Evolutionary conservation across 2,797 vertebrate genomes (phyloP), one percentile per base, ranked within the genome.

Genomic region (Pangasius sanitwongsei): DNA sequence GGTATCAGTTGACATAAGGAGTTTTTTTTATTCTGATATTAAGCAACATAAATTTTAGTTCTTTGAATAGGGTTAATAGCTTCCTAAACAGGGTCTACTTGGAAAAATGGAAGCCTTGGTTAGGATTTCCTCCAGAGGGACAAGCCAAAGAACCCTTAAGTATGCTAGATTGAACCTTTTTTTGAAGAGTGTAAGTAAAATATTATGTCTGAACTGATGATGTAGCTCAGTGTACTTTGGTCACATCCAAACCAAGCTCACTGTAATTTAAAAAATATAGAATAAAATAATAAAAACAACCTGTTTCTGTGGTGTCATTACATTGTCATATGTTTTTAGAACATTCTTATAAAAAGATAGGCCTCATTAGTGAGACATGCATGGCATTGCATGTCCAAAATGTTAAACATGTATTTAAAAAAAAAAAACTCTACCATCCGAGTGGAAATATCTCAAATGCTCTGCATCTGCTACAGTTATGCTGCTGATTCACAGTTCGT

Each of bases 401-500:
- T 31, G 12, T 74, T 59, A 41, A 28, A n/a, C 65, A 34, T 83
- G 41, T 16, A 63, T 28, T 67, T 28, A 37, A 18, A n/a, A 44
- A 16, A n/a, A 25, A 53, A 67, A 75, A 65, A 37, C 34, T 61
- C 13, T 28, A 13, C 31, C 34, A 65, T 85, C 28, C 16, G 6
- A 83, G 44, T 50, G 65, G 59, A 77, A 87, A 85, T 59, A 85
- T 23, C 44, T 74, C 48, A 80, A 90, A 90, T 41, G 13, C 23
- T 65, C 23, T 87, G 83, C 82, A 90, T 89, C 89, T 89, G 89
- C 86, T 83, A 55, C 87, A 89, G 86, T 86, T 86, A 87, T 85
- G 90, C 31, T 75, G 87, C 89, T 92, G 91, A 91, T 92, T 92
- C 91, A 92, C 57, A 81, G 86, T 72, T 89, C 92, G 93, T 93